A percentile compares a stretch with the other conserved stretches of the same genome.
These are phyloP conservation scores for Ruditapes philippinarum DNA, from an alignment of 1,140 invertebrate species.

Conservation along the genomic window DNA sequence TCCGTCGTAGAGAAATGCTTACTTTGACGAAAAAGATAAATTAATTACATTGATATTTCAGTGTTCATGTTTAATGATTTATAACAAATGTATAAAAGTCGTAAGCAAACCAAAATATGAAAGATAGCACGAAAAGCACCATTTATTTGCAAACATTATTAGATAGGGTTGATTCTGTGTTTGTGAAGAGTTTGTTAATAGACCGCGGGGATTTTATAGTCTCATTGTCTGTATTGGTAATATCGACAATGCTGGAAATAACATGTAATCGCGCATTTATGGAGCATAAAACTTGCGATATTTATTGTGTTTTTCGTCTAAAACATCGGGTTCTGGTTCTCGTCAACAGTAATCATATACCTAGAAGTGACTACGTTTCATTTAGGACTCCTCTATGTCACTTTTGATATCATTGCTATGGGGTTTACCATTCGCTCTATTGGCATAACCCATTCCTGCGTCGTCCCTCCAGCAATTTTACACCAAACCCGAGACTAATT, in stretches of 20 bases:
- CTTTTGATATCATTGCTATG: conserved; percentile 25
- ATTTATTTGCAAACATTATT: background rate
- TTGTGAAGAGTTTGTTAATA: conserved; percentile 34
- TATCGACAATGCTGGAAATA: conserved; percentile 26
- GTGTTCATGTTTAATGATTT: too few species aligned
- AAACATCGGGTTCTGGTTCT: conserved; percentile 46
- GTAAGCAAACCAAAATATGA: background rate
- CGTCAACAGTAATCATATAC: conserved; percentile 48
- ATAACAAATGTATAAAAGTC: background rate
- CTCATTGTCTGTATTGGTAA: conserved; percentile 38
- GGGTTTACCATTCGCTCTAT: conserved; percentile 41
- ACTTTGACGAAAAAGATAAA: too few species aligned
- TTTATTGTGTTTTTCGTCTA: conserved; percentile 46
- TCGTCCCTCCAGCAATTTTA: conserved; percentile 47
- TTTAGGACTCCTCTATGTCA: conserved; percentile 55
- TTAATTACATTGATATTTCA: too few species aligned
- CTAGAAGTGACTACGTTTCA: conserved; percentile 60
- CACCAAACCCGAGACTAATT: conserved; percentile 49
- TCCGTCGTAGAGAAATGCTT: too few species aligned
- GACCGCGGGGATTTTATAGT: conserved; percentile 27
- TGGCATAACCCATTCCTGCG: conserved; percentile 17
- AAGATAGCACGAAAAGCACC: background rate
- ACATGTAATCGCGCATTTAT: conserved; percentile 64
- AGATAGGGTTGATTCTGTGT: conserved; percentile 7
- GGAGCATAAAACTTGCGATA: conserved; percentile 46